Base-by-base conservation (phyloP, 2,797 vertebrate genomes). In the Myotis planiceps region DNA sequence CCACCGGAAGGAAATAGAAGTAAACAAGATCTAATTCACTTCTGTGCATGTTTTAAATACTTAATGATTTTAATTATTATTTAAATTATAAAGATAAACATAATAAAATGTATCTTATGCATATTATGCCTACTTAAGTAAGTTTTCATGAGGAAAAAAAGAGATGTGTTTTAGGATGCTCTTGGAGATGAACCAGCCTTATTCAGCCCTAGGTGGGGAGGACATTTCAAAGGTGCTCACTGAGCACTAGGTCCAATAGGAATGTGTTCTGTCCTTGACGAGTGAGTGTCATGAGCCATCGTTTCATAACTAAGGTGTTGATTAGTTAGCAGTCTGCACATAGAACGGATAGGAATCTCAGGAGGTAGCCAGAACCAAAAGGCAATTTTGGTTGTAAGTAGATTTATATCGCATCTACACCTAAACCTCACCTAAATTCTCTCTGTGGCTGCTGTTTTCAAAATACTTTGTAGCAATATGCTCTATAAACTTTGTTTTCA, bases 51-150 rank as follows among this genome's bases (percentile, higher is more conserved):
- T 27, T 53, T 79, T 65, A 92, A 63, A 65, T 42, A 85, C 16
- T 21, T 92, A 68, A 72, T 32, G 34, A 34, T 42, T 72, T 92
- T 37, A 37, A 27, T 45, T 16, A 23, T n/a, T 13, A 86, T 76
- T 92, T 95, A 82, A 95, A 90, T 47, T 92, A 16, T n/a, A 58
- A 39, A 60, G 8, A 82, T 42, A 76, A 88, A 71, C 14, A 86
- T 37, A 92, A 84, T 65, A 88, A 92, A 79, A 37, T 16, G 2
- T 3, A 81, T 25, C 29, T 16, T 25, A 71, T 71, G 2, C 3
- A 81, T n/a, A 32, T 19, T 29, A 75, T 75, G 13, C 2, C 53
- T 58, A 87, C 39, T 65, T 80, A 42, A 78, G 5, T 29, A 69
- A 68, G 0, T 39, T 88, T 76, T 88, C n/a, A 45, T 34, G 32